phyloP scores from a whole-genome alignment of 2,113 vertebrate genomes.

The Psilopogon haemacephalus region DNA sequence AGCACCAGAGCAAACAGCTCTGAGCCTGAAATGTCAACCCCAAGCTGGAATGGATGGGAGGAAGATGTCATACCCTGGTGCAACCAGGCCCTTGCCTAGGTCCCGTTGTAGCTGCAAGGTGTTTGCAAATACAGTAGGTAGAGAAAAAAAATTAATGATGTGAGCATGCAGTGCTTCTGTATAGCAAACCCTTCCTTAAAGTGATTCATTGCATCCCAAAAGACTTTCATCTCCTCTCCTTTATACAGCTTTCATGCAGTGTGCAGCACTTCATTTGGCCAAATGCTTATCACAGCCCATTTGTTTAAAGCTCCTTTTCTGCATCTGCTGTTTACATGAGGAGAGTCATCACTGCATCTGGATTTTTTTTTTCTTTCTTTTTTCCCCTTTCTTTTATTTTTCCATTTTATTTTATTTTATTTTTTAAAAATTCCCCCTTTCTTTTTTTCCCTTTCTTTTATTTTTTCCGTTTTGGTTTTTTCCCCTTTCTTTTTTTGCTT shows the following conservation, averaged over 20 bases:
- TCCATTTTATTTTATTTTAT: too few species aligned
- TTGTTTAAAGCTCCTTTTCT: constrained; percentile 45
- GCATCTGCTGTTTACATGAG: background rate
- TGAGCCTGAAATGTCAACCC: background rate
- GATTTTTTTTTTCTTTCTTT: fast-evolving
- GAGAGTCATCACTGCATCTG: background rate
- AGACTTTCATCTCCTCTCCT: constrained; percentile 50
- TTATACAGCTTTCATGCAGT: constrained; percentile 41
- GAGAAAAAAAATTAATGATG: constrained; percentile 47
- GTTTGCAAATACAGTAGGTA: background rate
- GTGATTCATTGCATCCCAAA: constrained; percentile 16
- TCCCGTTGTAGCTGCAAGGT: background rate
- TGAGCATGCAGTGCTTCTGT: constrained; percentile 38
- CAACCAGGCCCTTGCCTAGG: background rate
- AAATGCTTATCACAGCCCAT: constrained; percentile 42
- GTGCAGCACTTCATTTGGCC: constrained; percentile 29
- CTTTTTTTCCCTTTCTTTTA: too few species aligned
- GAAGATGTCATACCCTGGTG: background rate
- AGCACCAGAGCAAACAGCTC: background rate
- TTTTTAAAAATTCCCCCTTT: too few species aligned
- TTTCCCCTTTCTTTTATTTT: background rate
- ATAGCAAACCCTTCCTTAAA: background rate
- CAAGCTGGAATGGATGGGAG: background rate
- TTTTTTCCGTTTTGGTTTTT: too few species aligned
- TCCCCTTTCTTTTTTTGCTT: too few species aligned